A percentile compares a stretch with the other conserved stretches of the same genome.
Evolutionary conservation across 2,888 invertebrate genomes (phyloP).

Genomic region (Ochlodes sylvanus): DNA sequence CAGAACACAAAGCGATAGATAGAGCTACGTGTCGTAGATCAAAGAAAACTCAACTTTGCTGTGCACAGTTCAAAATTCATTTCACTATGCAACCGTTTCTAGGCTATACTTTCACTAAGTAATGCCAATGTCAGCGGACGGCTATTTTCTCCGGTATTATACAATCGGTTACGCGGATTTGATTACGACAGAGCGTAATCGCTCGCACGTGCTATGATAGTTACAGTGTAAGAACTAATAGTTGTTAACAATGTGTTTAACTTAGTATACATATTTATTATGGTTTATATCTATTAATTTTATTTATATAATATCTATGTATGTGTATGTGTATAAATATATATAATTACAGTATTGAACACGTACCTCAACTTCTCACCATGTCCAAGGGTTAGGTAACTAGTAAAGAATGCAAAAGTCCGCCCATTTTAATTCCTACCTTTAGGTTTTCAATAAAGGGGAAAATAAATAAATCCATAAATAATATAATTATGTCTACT

Average conservation of each 20-base stretch:
- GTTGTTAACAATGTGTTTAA: too few species aligned
- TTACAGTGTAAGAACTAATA: background rate
- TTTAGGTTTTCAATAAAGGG: too few species aligned
- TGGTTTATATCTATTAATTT: too few species aligned
- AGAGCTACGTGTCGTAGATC: conserved; percentile 40
- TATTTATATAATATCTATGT: too few species aligned
- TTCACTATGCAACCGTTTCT: conserved; percentile 43
- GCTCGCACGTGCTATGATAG: conserved; percentile 44
- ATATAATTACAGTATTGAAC: too few species aligned
- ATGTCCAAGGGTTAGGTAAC: too few species aligned
- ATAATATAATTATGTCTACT: too few species aligned
- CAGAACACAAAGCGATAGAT: conserved; percentile 48
- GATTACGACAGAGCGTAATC: conserved; percentile 56
- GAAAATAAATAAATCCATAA: too few species aligned
- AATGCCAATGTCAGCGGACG: conserved; percentile 76
- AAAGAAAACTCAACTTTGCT: conserved; percentile 39
- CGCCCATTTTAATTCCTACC: too few species aligned
- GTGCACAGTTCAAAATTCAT: conserved; percentile 36
- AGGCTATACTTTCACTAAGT: conserved; percentile 73
- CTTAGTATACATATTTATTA: background rate
- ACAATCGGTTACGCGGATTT: conserved; percentile 60
- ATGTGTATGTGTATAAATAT: too few species aligned
- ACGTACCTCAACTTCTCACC: too few species aligned
- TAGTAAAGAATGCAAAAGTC: too few species aligned
- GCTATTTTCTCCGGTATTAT: conserved; percentile 70